Evolutionary conservation across 23 tunicate species (phyloP).

Genomic region (Trididemnum clinides): DNA sequence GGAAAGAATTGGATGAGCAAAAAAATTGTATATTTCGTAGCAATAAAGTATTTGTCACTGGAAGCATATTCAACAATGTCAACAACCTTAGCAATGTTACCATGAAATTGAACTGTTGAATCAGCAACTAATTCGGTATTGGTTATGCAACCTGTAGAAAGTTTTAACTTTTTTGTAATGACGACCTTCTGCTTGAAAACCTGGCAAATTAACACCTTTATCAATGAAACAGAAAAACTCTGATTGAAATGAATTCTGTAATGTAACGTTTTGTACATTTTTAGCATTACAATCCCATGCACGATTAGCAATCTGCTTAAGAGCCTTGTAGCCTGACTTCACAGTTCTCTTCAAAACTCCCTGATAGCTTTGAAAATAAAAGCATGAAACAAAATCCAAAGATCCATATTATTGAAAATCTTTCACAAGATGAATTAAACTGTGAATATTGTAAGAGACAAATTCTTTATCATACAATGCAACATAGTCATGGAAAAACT

Average conservation of each 20-base stretch:
- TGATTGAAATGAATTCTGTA: not conserved
- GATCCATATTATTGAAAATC: conserved; percentile 35
- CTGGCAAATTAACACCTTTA: not conserved
- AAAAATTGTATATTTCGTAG: not conserved
- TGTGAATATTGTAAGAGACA: conserved; percentile 29
- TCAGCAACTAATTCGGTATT: not conserved
- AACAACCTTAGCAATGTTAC: not conserved
- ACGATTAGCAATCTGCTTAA: conserved; percentile 20
- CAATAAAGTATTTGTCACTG: not conserved
- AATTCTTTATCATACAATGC: conserved; percentile 24
- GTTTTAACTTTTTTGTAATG: conserved; percentile 3
- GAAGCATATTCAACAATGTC: not conserved
- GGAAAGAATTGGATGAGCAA: conserved; percentile 1
- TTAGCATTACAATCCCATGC: conserved; percentile 18
- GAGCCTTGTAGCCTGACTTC: conserved; percentile 31
- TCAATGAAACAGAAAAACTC: not conserved
- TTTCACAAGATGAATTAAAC: conserved; percentile 18
- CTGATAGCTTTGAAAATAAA: conserved; percentile 36
- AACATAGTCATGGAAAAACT: conserved; percentile 23
- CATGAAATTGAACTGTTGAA: not conserved
- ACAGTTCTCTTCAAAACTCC: conserved; percentile 31
- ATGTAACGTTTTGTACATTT: not conserved
- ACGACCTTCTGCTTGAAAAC: not conserved
- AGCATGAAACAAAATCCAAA: conserved; percentile 8
- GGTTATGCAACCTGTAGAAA: not conserved